Conservation (phyloP, 2,888 invertebrate species). For the Patella pellucida region DNA sequence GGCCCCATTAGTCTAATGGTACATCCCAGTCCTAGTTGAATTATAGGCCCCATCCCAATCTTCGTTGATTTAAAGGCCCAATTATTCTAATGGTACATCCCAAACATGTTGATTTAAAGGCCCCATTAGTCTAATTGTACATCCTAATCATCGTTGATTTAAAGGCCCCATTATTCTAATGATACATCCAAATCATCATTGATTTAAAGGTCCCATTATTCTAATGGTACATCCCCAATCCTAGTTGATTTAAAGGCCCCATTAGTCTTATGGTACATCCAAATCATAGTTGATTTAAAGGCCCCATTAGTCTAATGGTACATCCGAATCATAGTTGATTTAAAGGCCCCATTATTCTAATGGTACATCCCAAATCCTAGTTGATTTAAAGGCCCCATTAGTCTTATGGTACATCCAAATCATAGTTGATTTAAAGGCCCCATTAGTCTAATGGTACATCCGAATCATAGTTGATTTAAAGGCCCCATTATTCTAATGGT, state of each 20-base stretch:
- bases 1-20: conserved; percentile 19
- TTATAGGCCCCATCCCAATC: conserved; percentile 51
- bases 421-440: conserved; percentile 23
- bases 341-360: conserved; percentile 14
- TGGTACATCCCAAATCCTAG: conserved; percentile 56
- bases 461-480: conserved; percentile 59
- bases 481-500: conserved; percentile 19
- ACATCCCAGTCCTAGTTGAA: conserved; percentile 61
- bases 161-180: conserved; percentile 13
- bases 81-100: conserved; percentile 29
- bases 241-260: too few relatives aligned
- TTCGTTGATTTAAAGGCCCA: conserved; percentile 17
- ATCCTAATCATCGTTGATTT: conserved; percentile 60
- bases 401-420: conserved; percentile 51
- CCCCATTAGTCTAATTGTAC: conserved; percentile 21
- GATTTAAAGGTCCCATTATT: neutral
- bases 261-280: conserved; percentile 29
- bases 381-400: neutral
- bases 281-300: conserved; percentile 57
- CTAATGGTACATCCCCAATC: conserved; percentile 53
- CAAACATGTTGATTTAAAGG: conserved; percentile 52
- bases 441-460: conserved; percentile 24
- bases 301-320: conserved; percentile 21
- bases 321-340: conserved; percentile 60
- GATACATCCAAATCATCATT: conserved; percentile 60